phyloP scores from a whole-genome alignment of 2,797 vertebrate species.

The Premnoplex brunnescens region DNA sequence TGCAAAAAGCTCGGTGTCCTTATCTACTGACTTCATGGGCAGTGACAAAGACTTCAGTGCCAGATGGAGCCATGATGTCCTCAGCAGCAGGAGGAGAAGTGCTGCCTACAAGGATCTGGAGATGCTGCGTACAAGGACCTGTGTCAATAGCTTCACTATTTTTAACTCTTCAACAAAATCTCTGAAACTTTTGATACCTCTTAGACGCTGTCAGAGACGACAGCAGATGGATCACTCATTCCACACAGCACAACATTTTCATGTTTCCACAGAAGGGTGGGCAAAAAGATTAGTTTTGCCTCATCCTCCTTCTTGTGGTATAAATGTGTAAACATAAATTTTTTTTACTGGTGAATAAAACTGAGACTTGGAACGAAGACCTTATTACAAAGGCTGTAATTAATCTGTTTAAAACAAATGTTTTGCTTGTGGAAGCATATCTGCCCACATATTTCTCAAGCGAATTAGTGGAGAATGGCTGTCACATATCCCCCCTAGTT shows the following conservation, averaged over 20 bases:
- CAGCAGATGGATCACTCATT: not conserved
- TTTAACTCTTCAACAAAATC: not conserved
- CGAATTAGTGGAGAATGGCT: not conserved
- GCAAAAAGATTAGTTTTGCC: not conserved
- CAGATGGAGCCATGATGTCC: not conserved
- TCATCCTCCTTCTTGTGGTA: not conserved
- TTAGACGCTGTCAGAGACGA: not conserved
- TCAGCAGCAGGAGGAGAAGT: not conserved
- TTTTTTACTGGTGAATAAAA: not conserved
- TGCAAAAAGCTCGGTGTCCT: accelerated
- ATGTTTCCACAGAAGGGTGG: not conserved
- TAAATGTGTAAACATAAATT: not conserved
- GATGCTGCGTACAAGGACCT: not conserved
- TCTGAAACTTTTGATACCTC: not conserved
- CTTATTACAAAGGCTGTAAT: not conserved
- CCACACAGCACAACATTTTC: not conserved
- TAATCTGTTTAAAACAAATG: conserved; percentile 25
- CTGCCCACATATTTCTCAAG: not conserved
- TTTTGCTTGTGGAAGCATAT: conserved; percentile 6
- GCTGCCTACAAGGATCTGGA: not conserved
- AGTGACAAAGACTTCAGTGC: not conserved
- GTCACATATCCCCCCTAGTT: not conserved
- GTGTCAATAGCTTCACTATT: not conserved
- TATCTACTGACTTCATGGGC: not conserved
- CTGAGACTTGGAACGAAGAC: not conserved